phyloP scores from a whole-genome alignment of 2,113 vertebrate genomes.

The Scytalopus superciliaris region DNA sequence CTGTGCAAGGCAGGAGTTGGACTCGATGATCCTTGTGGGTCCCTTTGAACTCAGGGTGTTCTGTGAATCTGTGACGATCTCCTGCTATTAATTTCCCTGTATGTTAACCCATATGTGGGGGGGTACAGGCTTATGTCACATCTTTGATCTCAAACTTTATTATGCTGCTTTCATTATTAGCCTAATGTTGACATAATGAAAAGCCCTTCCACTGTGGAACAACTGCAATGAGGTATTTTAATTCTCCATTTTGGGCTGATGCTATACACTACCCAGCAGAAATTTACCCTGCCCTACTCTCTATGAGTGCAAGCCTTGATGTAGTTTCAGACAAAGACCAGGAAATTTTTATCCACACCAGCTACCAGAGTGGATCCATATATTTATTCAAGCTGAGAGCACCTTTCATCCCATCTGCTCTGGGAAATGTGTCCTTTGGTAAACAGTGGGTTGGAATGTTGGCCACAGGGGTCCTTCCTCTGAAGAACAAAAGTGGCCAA shows the following conservation, averaged over 20 bases:
- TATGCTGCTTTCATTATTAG: neutral
- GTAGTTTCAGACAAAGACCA: neutral
- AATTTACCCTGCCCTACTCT: neutral
- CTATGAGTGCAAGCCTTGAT: neutral
- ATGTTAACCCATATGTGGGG: neutral
- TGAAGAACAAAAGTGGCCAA: neutral
- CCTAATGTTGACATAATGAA: neutral
- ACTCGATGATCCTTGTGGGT: neutral
- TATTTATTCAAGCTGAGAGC: neutral
- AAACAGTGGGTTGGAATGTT: neutral
- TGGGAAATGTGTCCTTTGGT: neutral
- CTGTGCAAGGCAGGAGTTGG: neutral
- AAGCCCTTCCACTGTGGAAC: neutral
- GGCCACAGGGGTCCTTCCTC: neutral
- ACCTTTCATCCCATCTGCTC: neutral
- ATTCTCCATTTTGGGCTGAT: neutral
- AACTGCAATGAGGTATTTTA: neutral
- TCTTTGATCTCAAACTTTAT: neutral
- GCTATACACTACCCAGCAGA: neutral
- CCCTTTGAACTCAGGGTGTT: neutral
- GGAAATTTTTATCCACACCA: neutral
- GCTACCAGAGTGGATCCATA: neutral
- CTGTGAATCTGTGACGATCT: neutral
- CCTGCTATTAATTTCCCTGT: neutral
- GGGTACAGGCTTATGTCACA: neutral